Evolutionary conservation across 1,140 invertebrate species (phyloP), one percentile per base, ranked within the genome.

Genomic region (Ostrea edulis): DNA sequence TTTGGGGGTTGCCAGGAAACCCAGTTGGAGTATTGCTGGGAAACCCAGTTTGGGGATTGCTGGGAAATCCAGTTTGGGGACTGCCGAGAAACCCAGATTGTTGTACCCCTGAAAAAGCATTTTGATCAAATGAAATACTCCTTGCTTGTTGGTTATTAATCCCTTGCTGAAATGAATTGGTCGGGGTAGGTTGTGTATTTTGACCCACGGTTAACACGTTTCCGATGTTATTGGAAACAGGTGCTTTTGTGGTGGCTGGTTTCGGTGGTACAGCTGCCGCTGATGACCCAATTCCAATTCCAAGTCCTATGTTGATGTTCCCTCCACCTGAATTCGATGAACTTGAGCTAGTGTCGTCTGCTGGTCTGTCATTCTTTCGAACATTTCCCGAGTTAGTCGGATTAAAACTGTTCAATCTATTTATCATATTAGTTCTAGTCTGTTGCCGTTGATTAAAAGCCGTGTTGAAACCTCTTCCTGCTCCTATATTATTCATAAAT

Each of bases 301-400:
- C 68, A 77, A 77, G 68, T 77, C 68, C 68, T 8, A 77, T 77
- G 11, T 77, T 77, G 25, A 77, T 77, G 25, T 77, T 77, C 29
- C 68, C 68, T 0, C 68, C 68, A 11, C 68, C 68, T 77, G 68
- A 77, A 77, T 77, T 77, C 35, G 68, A 77, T 17, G 68, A 77
- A 71, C 65, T 71, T 35, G 65, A 71, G 35, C 68, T 77, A 35
- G 22, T 29, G 12, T 77, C 68, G 12, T 77, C 68, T 29, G 68
- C 22, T 77, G 68, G 25, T 77, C 68, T 35, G 68, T 77, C 29
- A 77, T 29, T 77, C 14, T 77, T 77, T 11, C 25, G 12, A 77
- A 14, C 35, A 35, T 77, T 77, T 12, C 11, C 25, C 7, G 68
- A 12, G 25, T 35, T 35, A 0, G 68, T 9, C 8, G 25, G 68